Percentiles rank a stretch among this genome's conserved stretches.
These are phyloP conservation scores for Ochropleura leucogaster DNA, from an alignment of 2,888 invertebrate species.

Conservation along the genomic window DNA sequence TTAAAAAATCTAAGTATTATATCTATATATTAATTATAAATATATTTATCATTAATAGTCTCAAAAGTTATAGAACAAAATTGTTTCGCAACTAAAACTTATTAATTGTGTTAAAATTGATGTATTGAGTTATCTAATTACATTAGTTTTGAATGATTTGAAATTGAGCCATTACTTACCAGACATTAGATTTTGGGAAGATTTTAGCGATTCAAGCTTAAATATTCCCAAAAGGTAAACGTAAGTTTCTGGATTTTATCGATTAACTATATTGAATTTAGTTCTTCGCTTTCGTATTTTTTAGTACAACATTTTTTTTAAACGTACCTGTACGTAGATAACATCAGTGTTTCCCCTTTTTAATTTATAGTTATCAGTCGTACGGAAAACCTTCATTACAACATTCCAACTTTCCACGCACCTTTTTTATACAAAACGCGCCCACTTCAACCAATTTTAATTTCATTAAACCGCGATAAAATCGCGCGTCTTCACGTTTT, in stretches of 20 bases:
- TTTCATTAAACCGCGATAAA: conserved; percentile 58
- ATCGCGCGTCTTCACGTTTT: conserved; percentile 56
- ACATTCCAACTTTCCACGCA: conserved; percentile 10
- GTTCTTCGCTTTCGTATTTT: background rate
- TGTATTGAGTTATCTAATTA: conserved; percentile 60
- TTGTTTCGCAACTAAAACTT: conserved; percentile 52
- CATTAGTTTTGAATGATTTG: conserved; percentile 56
- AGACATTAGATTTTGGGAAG: conserved; percentile 26
- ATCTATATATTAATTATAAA: too few species aligned
- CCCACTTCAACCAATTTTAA: conserved; percentile 57
- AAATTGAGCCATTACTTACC: conserved; percentile 35
- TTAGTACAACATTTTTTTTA: background rate
- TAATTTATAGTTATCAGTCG: background rate
- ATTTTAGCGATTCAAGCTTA: too few species aligned
- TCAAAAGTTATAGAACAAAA: conserved; percentile 41
- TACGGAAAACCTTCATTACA: conserved; percentile 1
- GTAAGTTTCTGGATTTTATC: background rate
- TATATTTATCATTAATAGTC: conserved; percentile 55
- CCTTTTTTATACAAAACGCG: conserved; percentile 22
- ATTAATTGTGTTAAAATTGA: conserved; percentile 61
- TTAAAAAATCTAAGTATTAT: too few species aligned
- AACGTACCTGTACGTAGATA: background rate
- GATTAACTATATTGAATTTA: background rate
- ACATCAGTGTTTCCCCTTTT: background rate
- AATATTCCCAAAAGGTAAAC: background rate